Evolutionary conservation across 1,140 invertebrate species (phyloP), one percentile per base, ranked within the genome.

Genomic region (Helicoverpa zea): DNA sequence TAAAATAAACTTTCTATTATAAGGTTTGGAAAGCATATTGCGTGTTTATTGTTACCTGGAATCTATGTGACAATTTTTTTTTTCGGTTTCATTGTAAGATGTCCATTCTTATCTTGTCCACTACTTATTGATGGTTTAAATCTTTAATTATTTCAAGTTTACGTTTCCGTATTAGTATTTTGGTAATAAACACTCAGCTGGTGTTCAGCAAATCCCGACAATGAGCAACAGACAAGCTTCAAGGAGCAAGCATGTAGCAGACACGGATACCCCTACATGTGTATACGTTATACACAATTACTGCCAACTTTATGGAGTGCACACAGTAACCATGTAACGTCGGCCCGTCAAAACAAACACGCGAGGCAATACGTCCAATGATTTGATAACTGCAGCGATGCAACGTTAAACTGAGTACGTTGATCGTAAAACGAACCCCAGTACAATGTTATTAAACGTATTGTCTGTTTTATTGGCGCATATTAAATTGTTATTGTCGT

Each of bases 381-480:
- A 88, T 86, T 87, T 86, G 88, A 89, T 88, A 86, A 87, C 84
- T 84, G 81, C 84, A 84, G 59, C 81, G 81, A 84, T 81, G 81
- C 74, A 81, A 35, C 58, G 47, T 66, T 64, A 47, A 13, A 43
- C 63, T 47, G 52, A 18, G 61, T 66, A 54, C 61, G 47, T 16
- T 10, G 75, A 7, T 82, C 82, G 80, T 86, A 86, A 86, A 86
- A 59, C 52, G 64, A 77, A 75, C 81, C 82, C 68, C 61, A 29
- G 14, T 23, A 63, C 58, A 81, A 80, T 82, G 86, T 88, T 88
- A 86, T 86, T 86, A 84, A 81, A 78, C 73, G 73, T 82, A 64
- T 83, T 85, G 79, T 87, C 83, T 80, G 82, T 87, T 90, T 90
- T 89, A 90, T 77, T 86, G 84, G 66, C 83, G 88, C 82, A 82